Conservation (phyloP, 2,888 invertebrate species). For the Steinernema scapterisci region DNA sequence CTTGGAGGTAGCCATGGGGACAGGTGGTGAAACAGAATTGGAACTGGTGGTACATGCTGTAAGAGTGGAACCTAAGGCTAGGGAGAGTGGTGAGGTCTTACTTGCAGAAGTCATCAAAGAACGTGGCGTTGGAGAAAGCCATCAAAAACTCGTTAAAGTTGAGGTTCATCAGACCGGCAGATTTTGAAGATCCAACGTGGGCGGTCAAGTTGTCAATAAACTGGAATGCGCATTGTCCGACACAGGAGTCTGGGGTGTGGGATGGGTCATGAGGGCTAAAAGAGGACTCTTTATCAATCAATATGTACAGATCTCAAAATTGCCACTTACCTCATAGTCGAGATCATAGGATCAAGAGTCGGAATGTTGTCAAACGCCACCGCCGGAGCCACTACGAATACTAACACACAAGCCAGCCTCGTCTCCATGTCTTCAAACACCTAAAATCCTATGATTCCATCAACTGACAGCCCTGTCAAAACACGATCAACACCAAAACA, state of each 20-base stretch:
- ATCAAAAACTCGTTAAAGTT: constrained; percentile 64
- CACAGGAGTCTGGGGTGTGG: constrained; percentile 59
- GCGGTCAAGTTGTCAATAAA: constrained; percentile 58
- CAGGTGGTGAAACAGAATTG: constrained; percentile 62
- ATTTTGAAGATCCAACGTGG: constrained; percentile 55
- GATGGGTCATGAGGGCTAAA: constrained; percentile 49
- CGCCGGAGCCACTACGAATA: not conserved
- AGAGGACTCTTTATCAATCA: constrained; percentile 33
- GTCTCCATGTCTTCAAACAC: not conserved
- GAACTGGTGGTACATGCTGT: constrained; percentile 63
- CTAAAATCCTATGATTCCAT: not conserved
- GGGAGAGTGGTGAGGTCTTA: constrained; percentile 34
- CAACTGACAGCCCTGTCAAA: not conserved
- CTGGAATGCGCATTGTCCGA: constrained; percentile 62
- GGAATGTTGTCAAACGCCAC: constrained; percentile 42
- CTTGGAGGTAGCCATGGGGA: constrained; percentile 61
- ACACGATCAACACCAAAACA: not conserved
- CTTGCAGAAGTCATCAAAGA: constrained; percentile 64
- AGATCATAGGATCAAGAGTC: constrained; percentile 55
- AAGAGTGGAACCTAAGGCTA: constrained; percentile 27
- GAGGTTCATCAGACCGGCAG: constrained; percentile 54
- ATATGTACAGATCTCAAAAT: no score
- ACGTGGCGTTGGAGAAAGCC: constrained; percentile 61
- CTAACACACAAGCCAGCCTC: not conserved
- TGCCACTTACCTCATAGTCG: constrained; percentile 54